Evolutionary conservation across 2,797 vertebrate genomes (phyloP).

Genomic region (Crocidura indochinensis): DNA sequence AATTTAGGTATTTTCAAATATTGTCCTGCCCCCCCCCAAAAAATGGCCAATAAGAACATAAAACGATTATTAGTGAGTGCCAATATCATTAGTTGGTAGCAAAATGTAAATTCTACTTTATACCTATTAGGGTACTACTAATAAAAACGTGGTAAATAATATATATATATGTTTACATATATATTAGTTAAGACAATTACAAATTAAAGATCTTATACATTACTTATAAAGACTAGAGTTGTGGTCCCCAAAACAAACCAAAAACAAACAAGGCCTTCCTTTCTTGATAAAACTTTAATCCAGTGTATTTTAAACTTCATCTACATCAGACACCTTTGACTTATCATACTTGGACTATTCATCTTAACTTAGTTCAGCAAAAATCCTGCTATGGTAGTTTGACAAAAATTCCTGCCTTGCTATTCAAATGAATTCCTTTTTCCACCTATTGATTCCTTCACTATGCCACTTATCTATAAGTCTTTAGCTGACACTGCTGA

Average conservation of each 20-base stretch:
- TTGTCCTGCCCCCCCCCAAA: constrained; percentile 1
- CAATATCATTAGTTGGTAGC: not conserved
- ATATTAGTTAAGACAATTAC: not conserved
- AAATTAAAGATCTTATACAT: not conserved
- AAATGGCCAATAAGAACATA: not conserved
- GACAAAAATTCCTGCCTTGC: not conserved
- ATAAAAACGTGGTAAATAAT: not conserved
- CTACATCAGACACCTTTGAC: not conserved
- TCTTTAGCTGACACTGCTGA: not conserved
- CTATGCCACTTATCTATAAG: not conserved
- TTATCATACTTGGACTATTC: not conserved
- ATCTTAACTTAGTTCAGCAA: not conserved
- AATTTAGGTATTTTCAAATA: not conserved
- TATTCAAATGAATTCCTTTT: not conserved
- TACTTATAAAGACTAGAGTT: not conserved
- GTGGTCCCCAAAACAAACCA: no score
- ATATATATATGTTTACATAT: no score
- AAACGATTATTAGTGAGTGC: not conserved
- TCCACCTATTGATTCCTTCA: not conserved
- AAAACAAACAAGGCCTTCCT: not conserved
- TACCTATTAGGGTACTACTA: not conserved
- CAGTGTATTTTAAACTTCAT: not conserved
- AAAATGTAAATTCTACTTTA: not conserved
- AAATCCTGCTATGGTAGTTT: no score
- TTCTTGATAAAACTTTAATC: not conserved